Evolutionary conservation across 2,888 invertebrate species (phyloP).

Genomic region (Monopis laevigella): DNA sequence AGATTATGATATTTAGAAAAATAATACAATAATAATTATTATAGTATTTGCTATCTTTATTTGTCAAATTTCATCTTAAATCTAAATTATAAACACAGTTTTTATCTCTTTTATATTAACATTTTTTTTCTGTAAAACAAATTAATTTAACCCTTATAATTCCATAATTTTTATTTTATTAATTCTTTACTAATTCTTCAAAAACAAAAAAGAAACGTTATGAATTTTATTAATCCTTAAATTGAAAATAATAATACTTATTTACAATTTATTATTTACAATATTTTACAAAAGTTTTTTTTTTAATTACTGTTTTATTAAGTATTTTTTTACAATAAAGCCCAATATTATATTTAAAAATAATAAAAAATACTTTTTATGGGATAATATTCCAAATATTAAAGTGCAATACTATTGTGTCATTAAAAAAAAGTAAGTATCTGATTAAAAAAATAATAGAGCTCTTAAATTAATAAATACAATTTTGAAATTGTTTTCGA

Average conservation of each 20-base stretch:
- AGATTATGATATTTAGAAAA: no score
- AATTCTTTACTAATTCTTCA: no score
- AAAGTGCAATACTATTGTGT: no score
- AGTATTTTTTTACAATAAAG: no score
- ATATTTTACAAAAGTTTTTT: conserved; percentile 2
- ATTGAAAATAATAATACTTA: conserved; percentile 2
- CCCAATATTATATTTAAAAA: no score
- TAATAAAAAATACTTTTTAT: no score
- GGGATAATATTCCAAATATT: no score
- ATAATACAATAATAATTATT: no score
- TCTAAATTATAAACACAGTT: conserved; percentile 24
- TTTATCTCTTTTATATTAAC: conserved; percentile 12
- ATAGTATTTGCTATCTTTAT: conserved; percentile 59
- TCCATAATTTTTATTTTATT: conserved; percentile 15
- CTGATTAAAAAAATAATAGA: not conserved
- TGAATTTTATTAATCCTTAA: not conserved
- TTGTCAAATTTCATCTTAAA: conserved; percentile 57
- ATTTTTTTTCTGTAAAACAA: conserved; percentile 8
- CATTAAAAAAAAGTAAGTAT: no score
- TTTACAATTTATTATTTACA: conserved; percentile 11
- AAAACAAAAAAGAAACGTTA: conserved; percentile 11
- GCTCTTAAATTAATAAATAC: not conserved
- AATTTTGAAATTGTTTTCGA: not conserved
- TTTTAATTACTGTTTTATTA: no score
- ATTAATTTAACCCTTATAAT: conserved; percentile 14